Conservation (phyloP, 2,888 invertebrate genomes). For the Camponotus fellah region DNA sequence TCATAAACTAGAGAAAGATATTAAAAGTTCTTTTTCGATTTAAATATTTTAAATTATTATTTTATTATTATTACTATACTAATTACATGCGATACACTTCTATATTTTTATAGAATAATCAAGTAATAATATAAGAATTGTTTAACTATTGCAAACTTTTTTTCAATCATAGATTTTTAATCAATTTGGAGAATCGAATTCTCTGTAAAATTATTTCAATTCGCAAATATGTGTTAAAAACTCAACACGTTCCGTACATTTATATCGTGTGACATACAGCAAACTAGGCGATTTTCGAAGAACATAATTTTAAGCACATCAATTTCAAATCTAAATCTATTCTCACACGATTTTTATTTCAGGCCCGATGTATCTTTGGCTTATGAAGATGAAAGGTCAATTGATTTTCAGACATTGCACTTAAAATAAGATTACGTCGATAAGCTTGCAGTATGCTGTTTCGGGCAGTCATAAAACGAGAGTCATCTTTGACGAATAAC, state of each 20-base stretch:
- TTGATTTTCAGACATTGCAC: conserved; percentile 17
- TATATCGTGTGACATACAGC: not conserved
- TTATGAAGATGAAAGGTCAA: conserved; percentile 30
- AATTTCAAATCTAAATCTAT: conserved; percentile 29
- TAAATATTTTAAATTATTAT: not conserved
- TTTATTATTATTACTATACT: not conserved
- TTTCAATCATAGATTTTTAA: not conserved
- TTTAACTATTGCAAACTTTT: not conserved
- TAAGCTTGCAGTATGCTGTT: not conserved
- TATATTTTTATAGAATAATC: not conserved
- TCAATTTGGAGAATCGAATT: not conserved
- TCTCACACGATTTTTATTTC: conserved; percentile 31
- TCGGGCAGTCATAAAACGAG: not conserved
- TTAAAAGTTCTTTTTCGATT: not conserved
- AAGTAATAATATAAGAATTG: not conserved
- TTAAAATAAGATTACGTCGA: conserved; percentile 30
- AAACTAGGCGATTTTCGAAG: conserved; percentile 3
- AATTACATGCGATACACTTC: not conserved
- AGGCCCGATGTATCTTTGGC: conserved; percentile 25
- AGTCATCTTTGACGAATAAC: conserved; percentile 36
- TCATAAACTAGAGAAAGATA: not conserved
- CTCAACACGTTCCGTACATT: not conserved
- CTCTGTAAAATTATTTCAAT: conserved; percentile 14
- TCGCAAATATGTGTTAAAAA: conserved; percentile 13
- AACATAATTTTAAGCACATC: conserved; percentile 25